Base-by-base conservation (phyloP, 2,888 invertebrate species). In the Teinopalpus imperialis region DNA sequence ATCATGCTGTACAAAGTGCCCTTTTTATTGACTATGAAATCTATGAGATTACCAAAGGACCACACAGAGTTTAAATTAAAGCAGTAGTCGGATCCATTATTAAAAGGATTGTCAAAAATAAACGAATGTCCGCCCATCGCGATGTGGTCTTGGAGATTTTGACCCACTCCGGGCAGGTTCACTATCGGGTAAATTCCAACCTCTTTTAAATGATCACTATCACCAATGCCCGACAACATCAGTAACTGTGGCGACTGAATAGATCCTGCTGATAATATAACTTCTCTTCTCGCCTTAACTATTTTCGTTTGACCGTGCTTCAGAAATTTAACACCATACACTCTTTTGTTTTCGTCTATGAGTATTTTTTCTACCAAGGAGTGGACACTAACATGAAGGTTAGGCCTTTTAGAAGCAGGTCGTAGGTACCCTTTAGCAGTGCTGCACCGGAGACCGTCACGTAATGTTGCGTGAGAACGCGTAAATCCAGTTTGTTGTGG, bases 191-290 rank as follows among this genome's bases (percentile, higher is more conserved):
- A 82, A 30, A 94, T 92, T 0, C 90, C 91, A 13, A 91, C 61
- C 30, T 92, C 86, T 37, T 85, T 72, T 2, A 95, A 80, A 63
- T 95, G 92, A 4, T 90, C 76, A 2, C 78, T 78, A 0, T 94
- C 93, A 2, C 95, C 95, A 6, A 97, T 90, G 0, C 97, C 97
- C 1, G 96, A 95, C 27, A 97, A 69, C 95, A 97, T 95, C 20
- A 98, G 83, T 9, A 97, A 62, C 67, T 97, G 97, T 0, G 97
- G 96, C 1, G 95, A 93, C 64, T 95, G 94, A 52, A 97, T 90
- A 0, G 96, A 79, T 1, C 97, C 98, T 0, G 96, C 96, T 9
- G 96, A 93, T 24, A 98, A 71, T 50, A 98, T 94, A 0, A 98
- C 92, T 77, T 97, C 97, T 59, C 91, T 92, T 4, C 86, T 89